Evolutionary conservation across 1,140 invertebrate genomes (phyloP).

Genomic region (Lordiphosa mommai): DNA sequence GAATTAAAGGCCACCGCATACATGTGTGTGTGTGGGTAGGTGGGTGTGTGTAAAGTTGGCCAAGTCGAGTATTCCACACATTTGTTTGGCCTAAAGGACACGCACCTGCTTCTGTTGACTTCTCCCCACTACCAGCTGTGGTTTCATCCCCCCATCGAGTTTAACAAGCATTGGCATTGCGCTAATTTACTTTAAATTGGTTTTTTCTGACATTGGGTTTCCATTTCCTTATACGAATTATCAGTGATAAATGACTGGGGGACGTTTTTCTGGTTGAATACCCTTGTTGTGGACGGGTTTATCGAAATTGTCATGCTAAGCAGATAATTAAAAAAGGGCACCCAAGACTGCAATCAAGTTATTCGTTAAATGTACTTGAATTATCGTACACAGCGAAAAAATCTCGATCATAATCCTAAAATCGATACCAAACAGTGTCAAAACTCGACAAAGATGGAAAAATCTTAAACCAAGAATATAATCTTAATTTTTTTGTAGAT

Average conservation of each 20-base stretch:
- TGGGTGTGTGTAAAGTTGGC: conserved; percentile 57
- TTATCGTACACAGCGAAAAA: no score
- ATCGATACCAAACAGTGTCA: no score
- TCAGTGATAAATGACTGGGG: conserved; percentile 63
- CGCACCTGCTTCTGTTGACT: conserved; percentile 12
- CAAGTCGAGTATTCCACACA: conserved; percentile 51
- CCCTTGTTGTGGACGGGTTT: neutral
- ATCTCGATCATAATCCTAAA: no score
- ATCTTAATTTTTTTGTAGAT: no score
- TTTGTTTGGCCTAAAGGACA: conserved; percentile 51
- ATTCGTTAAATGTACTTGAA: no score
- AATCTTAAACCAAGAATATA: no score
- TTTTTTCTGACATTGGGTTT: conserved; percentile 42
- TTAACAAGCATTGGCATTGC: conserved; percentile 35
- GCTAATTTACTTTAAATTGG: conserved; percentile 76
- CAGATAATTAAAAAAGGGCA: no score
- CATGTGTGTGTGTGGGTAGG: conserved; percentile 13
- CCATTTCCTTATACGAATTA: conserved; percentile 29
- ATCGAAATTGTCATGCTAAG: neutral
- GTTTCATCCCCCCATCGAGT: conserved; percentile 16
- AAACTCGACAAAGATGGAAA: no score
- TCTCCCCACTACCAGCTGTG: conserved; percentile 10
- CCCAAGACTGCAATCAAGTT: no score
- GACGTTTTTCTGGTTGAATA: neutral
- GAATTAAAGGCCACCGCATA: conserved; percentile 60